Base-by-base conservation (phyloP, 2,113 vertebrate genomes). In the Lycaon pictus region DNA sequence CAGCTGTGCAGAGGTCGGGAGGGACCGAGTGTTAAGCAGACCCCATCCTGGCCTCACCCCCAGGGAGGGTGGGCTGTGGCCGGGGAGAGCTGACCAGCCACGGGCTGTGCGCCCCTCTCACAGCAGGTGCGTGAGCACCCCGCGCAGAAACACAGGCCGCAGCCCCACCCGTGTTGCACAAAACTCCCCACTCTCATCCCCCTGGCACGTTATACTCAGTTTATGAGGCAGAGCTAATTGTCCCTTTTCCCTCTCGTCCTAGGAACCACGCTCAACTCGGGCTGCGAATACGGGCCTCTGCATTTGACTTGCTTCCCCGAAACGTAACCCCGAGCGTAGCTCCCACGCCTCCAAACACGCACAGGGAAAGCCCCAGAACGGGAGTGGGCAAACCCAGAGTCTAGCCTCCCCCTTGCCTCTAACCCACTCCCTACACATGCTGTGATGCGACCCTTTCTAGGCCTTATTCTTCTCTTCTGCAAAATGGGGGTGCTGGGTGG, bases 101-200 rank as follows among this genome's bases (percentile, higher is more conserved):
- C 27, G 9, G 84, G 58, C n/a, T 35, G 10, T 16, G 63, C 1
- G 0, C 0, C 5, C 29, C 10, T 62, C 79, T 83, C 69, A 0
- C 25, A 1, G 27, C 74, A 53, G 16, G 48, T 60, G 48, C 9
- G 0, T 5, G 43, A 23, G n/a, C 0, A 0, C 81, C 86, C 67
- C 2, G 17, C 4, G 32, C 67, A 20, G 67, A 65, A 83, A 87
- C 2, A 51, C 0, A 0, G 62, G 77, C 65, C 22, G 67, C 37
- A 43, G 3, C 53, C 35, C 69, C 80, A 37, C 23, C 72, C 2
- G 10, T 67, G 29, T n/a, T 71, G 48, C 80, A 72, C 85, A 53
- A 69, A 27, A n/a, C 74, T 56, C 60, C 48, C 3, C 63, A 27
- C 0, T 0, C 35, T 80, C 51, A 71, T 79, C 81, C 72, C 76